Percentiles rank a stretch among this genome's conserved stretches.
Conservation (phyloP, 2,113 vertebrate species). For the Anthoscopus minutus region DNA sequence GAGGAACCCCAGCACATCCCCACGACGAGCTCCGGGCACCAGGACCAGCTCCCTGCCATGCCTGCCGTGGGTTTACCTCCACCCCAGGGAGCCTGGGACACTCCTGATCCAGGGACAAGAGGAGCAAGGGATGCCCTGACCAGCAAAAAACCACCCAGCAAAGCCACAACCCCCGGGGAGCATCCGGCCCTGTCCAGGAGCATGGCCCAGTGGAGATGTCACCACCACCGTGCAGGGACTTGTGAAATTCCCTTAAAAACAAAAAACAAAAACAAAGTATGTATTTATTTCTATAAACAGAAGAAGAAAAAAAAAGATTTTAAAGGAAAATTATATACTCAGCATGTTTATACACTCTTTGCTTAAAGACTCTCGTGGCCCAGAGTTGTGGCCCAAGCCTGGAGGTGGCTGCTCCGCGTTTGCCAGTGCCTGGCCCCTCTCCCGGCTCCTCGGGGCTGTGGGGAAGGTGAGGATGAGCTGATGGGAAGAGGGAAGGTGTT, state of each 20-base stretch:
- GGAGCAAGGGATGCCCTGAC: neutral
- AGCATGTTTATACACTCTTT: conserved; percentile 55
- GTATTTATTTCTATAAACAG: conserved; percentile 63
- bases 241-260: neutral
- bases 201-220: neutral
- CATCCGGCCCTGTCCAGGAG: fast-evolving
- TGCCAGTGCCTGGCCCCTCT: neutral
- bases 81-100: neutral
- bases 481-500: neutral
- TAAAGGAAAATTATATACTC: conserved; percentile 58
- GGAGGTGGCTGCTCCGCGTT: neutral
- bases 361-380: neutral
- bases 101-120: neutral
- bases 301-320: neutral
- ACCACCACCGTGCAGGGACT: neutral
- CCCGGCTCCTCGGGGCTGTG: fast-evolving
- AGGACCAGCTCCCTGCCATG: fast-evolving
- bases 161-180: neutral
- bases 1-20: neutral
- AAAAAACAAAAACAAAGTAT: neutral
- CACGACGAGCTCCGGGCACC: neutral
- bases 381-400: neutral
- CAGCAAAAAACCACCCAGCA: conserved; percentile 42
- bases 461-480: fast-evolving
- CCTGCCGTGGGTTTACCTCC: neutral